A percentile compares a stretch with the other conserved stretches of the same genome.
These are phyloP conservation scores for Apotomis capreana DNA, from an alignment of 2,888 invertebrate species.

Conservation along the genomic window DNA sequence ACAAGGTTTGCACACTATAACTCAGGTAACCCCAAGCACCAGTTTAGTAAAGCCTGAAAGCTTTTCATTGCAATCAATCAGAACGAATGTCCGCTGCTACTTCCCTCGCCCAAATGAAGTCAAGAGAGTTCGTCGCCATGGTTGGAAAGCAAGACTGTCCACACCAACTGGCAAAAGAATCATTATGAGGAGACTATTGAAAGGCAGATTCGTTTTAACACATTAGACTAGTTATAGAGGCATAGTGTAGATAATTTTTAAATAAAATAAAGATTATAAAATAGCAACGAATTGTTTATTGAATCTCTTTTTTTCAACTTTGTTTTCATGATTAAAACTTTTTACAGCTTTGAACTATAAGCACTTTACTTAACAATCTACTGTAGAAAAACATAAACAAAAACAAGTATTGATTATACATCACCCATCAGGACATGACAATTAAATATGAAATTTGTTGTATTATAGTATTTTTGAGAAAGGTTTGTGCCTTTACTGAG, in stretches of 20 bases:
- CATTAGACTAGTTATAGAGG: slow-evolving; percentile 79
- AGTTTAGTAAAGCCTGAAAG: slow-evolving; percentile 65
- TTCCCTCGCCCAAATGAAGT: slow-evolving; percentile 90
- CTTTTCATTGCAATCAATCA: slow-evolving; percentile 62
- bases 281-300: slow-evolving; percentile 38
- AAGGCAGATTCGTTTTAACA: slow-evolving; percentile 87
- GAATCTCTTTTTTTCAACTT: slow-evolving; percentile 25
- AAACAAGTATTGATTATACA: slow-evolving; percentile 37
- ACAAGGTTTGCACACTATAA: slow-evolving; percentile 59
- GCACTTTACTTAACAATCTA: slow-evolving; percentile 58
- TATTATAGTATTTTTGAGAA: slow-evolving; percentile 10
- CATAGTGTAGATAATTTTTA: neutral
- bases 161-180: slow-evolving; percentile 87
- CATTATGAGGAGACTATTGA: slow-evolving; percentile 89
- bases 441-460: slow-evolving; percentile 4
- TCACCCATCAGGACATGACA: slow-evolving; percentile 13
- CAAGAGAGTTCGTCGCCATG: slow-evolving; percentile 87
- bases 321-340: slow-evolving; percentile 32
- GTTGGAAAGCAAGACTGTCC: slow-evolving; percentile 87
- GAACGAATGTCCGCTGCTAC: slow-evolving; percentile 84
- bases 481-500: slow-evolving; percentile 11
- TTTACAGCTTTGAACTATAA: slow-evolving; percentile 41
- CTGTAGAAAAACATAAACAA: slow-evolving; percentile 42
- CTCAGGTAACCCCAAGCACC: slow-evolving; percentile 51
- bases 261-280: slow-evolving; percentile 28